Base-by-base conservation (phyloP, 2,797 vertebrate genomes). In the Sebastes nivosus region DNA sequence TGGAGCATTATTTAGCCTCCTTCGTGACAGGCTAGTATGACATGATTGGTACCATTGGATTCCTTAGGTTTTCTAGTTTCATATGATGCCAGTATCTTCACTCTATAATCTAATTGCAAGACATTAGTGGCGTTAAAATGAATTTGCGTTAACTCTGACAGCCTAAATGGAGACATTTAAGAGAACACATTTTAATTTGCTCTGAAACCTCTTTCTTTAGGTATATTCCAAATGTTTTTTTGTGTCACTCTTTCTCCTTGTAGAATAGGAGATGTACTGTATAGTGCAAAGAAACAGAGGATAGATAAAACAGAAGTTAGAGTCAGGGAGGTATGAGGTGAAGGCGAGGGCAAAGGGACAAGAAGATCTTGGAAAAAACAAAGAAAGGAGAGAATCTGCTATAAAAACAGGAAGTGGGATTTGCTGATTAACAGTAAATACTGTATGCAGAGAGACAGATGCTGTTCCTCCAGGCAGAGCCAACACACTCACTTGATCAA, bases 401-500 rank as follows among this genome's bases (percentile, higher is more conserved):
- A 34, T n/a, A 32, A 69, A 77, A 73, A 79, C 38, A 80, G 71
- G 79, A 84, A 61, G 60, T 58, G 63, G 20, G 12, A 52, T 22
- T 65, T 59, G 32, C 24, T 66, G 54, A 70, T 32, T 42, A 60
- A 72, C 38, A 38, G 36, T 63, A 61, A 80, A 81, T 59, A 46
- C 42, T 46, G 42, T 46, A 79, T 11, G 64, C 50, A 76, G n/a
- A 57, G 24, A 36, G 8, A 71, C 29, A 18, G 54, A 46, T 25
- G 20, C 6, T 55, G 25, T 38, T 81, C 18, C 22, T 60, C 60
- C 71, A 69, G 67, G 36, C 64, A 67, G 59, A 81, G 10, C 54
- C 20, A 27, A 25, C 22, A 25, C 36, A 71, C 60, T 50, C 20
- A 99, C 98, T 93, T 99, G 95, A 74, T 99, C 96, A 91, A 99